Base-by-base conservation (phyloP, 2,113 vertebrate species). In the Pholis gunnellus region DNA sequence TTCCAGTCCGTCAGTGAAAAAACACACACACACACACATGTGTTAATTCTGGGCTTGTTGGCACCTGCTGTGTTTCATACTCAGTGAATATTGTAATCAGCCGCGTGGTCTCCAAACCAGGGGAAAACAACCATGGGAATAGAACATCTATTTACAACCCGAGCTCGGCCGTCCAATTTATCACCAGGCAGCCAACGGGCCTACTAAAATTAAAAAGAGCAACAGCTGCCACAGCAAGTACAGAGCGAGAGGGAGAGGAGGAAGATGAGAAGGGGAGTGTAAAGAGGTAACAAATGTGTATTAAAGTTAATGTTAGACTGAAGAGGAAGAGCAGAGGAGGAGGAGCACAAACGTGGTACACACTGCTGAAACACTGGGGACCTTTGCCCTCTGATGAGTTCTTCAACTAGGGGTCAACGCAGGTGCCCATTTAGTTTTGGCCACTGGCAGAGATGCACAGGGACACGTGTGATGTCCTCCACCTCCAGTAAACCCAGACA, bases 91-190 rank as follows among this genome's bases (percentile, higher is more conserved):
- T 83, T 83, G 82, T 86, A 72, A 91, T 92, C 87, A 83, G 87
- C 79, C 78, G 44, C 36, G n/a, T 54, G 72, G 68, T 71, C 76
- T 78, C 82, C 74, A 31, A 78, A 87, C 63, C 18, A 14, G 44
- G 63, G 59, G 67, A 84, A 85, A 90, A 92, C 85, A 87, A 88
- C 56, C 86, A 60, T 80, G 73, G 85, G 85, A 89, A 89, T 84
- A 90, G 85, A 87, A 89, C 89, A 85, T 92, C 89, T 90, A 93
- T 92, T 92, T 93, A 89, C 86, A 90, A 88, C 90, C 81, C 71
- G 75, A 91, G 91, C 82, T 59, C 78, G 57, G 2, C 78, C 27
- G 14, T 85, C 84, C 67, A 89, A 91, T 91, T 88, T 91, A 89
- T 87, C 89, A 89, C 67, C 78, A 31, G 50, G 84, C 86, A 75